These are phyloP conservation scores for Mus musculus DNA, from an alignment of 2,113 vertebrate species.

Conservation along the genomic window DNA sequence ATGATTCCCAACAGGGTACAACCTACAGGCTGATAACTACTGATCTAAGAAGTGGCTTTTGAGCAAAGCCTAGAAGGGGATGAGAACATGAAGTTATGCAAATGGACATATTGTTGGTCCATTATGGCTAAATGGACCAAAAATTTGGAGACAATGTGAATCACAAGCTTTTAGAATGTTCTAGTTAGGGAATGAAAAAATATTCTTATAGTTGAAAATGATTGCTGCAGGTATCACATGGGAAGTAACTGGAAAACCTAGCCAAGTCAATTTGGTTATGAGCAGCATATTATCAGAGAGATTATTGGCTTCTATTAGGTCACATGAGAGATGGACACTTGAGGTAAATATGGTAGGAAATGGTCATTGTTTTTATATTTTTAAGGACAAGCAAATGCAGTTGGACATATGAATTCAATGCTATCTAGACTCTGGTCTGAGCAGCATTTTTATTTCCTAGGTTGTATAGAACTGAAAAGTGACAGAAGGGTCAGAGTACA, in stretches of 20 bases:
- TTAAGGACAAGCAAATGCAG: neutral
- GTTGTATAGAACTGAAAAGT: neutral
- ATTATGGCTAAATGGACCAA: neutral
- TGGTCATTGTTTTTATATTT: neutral
- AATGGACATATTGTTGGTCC: neutral
- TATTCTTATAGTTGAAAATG: neutral
- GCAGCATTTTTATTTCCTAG: neutral
- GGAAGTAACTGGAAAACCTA: neutral
- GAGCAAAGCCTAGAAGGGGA: neutral
- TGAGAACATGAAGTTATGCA: neutral
- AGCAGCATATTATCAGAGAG: neutral
- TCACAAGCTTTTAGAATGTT: neutral
- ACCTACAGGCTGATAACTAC: neutral
- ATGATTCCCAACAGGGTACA: neutral
- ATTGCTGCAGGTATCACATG: neutral
- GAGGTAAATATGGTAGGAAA: neutral
- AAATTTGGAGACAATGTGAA: neutral
- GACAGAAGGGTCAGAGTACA: neutral
- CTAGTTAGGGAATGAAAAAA: neutral
- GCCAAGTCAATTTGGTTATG: neutral
- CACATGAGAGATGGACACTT: neutral
- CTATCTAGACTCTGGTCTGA: conserved; percentile 7
- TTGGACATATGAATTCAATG: neutral
- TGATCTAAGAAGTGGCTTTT: conserved; percentile 5
- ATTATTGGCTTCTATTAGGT: neutral